phyloP scores from a whole-genome alignment of 2,797 vertebrate species.

The Channallabes apus region DNA sequence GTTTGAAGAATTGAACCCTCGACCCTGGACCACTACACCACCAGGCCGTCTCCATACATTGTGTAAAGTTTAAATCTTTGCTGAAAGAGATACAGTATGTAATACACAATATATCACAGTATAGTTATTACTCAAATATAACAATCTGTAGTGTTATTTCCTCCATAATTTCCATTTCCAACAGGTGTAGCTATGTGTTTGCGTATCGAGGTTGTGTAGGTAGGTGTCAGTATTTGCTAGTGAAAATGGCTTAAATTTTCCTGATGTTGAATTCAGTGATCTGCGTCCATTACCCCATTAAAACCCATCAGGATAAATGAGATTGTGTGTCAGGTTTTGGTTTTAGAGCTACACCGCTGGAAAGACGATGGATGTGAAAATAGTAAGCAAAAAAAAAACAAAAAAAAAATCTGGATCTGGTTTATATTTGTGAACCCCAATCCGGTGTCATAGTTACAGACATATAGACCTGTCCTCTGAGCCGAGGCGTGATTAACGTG shows the following conservation, averaged over 20 bases:
- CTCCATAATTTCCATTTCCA: background rate
- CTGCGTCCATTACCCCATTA: conserved; percentile 15
- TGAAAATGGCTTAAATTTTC: background rate
- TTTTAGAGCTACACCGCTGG: background rate
- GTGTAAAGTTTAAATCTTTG: background rate
- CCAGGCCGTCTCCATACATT: too few relatives aligned
- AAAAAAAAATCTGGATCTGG: too few relatives aligned
- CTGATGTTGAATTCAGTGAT: background rate
- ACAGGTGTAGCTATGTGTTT: background rate
- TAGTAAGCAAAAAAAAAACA: background rate
- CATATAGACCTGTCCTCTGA: background rate
- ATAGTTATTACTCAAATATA: background rate
- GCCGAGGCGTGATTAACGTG: background rate
- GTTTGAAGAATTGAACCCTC: too few relatives aligned
- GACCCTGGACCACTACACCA: too few relatives aligned
- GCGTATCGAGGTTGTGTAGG: background rate
- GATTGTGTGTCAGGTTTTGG: conserved; percentile 3
- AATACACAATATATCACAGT: background rate
- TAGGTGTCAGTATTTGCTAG: background rate
- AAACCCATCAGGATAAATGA: background rate
- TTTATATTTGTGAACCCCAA: too few relatives aligned
- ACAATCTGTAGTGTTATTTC: background rate
- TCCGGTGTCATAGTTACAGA: background rate
- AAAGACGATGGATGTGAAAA: background rate
- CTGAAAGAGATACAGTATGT: background rate